Evolutionary conservation across 2,888 invertebrate species (phyloP).

Genomic region (Dione juno): DNA sequence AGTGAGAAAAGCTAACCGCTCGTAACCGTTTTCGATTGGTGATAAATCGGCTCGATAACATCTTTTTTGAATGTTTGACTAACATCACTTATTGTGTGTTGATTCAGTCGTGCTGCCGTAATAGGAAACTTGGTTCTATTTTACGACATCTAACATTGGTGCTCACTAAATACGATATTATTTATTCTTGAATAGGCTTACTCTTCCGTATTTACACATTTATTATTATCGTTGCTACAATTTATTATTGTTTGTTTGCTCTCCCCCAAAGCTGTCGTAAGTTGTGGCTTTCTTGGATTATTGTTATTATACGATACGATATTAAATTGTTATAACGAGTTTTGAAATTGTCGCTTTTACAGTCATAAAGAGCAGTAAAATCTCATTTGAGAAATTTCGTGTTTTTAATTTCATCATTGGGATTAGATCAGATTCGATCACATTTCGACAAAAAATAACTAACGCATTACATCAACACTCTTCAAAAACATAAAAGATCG

Average conservation of each 20-base stretch:
- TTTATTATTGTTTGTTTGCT: constrained; percentile 60
- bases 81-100: constrained; percentile 74
- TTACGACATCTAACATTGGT: constrained; percentile 69
- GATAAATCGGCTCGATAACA: constrained; percentile 78
- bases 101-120: constrained; percentile 66
- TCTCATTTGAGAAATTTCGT: constrained; percentile 36
- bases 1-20: constrained; percentile 81
- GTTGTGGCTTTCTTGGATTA: constrained; percentile 36
- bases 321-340: constrained; percentile 18
- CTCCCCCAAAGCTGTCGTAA: constrained; percentile 50
- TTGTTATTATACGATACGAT: constrained; percentile 28
- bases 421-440: constrained; percentile 42
- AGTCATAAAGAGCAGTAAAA: constrained; percentile 38
- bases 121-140: constrained; percentile 66
- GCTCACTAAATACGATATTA: constrained; percentile 64
- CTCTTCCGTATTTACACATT: constrained; percentile 63
- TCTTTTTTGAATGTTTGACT: constrained; percentile 70
- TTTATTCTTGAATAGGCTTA: constrained; percentile 63
- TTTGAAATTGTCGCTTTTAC: constrained; percentile 32
- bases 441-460: constrained; percentile 49
- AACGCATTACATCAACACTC: constrained; percentile 46
- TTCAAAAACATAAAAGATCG: constrained; percentile 42
- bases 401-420: constrained; percentile 38
- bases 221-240: constrained; percentile 58
- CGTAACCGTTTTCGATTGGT: constrained; percentile 74